Base-by-base conservation (phyloP, 2,888 invertebrate species). In the Crematogaster levior region DNA sequence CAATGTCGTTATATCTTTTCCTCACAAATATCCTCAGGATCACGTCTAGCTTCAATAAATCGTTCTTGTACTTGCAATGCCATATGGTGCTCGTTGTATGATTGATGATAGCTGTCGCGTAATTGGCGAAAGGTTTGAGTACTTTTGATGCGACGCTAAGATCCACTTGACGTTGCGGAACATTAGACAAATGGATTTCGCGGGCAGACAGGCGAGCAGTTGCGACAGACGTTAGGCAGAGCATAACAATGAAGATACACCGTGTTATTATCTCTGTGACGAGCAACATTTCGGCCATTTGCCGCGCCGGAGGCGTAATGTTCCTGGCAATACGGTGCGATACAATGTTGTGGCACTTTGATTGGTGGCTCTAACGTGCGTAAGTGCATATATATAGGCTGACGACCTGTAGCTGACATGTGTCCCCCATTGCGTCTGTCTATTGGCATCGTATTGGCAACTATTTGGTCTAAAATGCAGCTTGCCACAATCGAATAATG, bases 341-440 rank as follows among this genome's bases (percentile, higher is more conserved):
- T 83, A 85, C 84, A 73, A 73, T 73, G 85, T 60, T 75, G 79
- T 46, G 87, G 79, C 87, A 82, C 74, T 82, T 88, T 86, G 88
- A 87, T 87, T 85, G 85, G 87, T 83, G 60, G 83, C 65, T n/a
- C 82, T 66, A 85, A 85, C 82, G 75, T 83, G 80, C 74, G 81
- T 82, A 68, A 68, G 63, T 81, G 81, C 79, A 51, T 79, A 58
- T 46, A 58, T 79, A 56, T 68, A 58, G 43, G 34, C 46, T 43
- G 81, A 81, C 82, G 85, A 83, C 82, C 88, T 89, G 89, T 66
- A 80, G 83, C 83, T 88, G 89, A 89, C 88, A 84, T 86, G 58
- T 61, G 85, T 85, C 83, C 82, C 85, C 40, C 84, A 81, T 73
- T 75, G 73, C 73, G 70, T 34, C 63, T 24, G 10, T 65, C 81